Evolutionary conservation across 1,140 invertebrate genomes (phyloP).

Genomic region (Drosophila prosaltans): DNA sequence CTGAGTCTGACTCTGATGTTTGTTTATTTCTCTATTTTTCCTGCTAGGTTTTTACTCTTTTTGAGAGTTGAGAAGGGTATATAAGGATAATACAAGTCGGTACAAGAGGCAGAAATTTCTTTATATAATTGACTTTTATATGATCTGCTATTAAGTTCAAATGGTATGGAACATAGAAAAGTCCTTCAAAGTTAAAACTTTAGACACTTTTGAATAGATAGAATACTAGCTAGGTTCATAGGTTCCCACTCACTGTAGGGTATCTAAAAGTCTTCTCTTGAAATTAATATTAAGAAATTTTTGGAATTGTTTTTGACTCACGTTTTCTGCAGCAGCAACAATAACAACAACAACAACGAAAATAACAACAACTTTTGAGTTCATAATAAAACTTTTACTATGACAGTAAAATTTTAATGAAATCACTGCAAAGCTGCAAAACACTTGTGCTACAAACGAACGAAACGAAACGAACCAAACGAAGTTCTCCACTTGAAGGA

Average conservation of each 20-base stretch:
- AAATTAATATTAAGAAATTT: slow-evolving; percentile 23
- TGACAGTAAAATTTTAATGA: slow-evolving; percentile 77
- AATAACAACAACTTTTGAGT: slow-evolving; percentile 44
- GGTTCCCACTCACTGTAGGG: neutral
- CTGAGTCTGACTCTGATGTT: slow-evolving; percentile 33
- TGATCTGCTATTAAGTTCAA: too few relatives aligned
- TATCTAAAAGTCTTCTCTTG: neutral
- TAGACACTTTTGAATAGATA: too few relatives aligned
- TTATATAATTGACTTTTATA: too few relatives aligned
- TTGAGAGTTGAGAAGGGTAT: neutral
- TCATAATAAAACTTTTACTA: slow-evolving; percentile 76
- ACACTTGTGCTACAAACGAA: slow-evolving; percentile 47
- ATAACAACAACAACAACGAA: slow-evolving; percentile 19
- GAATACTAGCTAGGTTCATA: too few relatives aligned
- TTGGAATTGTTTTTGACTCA: slow-evolving; percentile 62
- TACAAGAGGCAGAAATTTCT: too few relatives aligned
- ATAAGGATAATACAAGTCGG: neutral
- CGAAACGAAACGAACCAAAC: slow-evolving; percentile 23
- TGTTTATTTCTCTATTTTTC: slow-evolving; percentile 20
- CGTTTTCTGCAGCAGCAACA: slow-evolving; percentile 41
- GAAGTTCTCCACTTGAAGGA: slow-evolving; percentile 5
- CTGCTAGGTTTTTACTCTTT: neutral
- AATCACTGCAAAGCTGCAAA: slow-evolving; percentile 70
- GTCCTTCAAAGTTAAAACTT: too few relatives aligned
- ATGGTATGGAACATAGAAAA: too few relatives aligned